Evolutionary conservation across 37 sponge, comb jelly and placozoan species (phyloP).

Genomic region (Crambe crambe): DNA sequence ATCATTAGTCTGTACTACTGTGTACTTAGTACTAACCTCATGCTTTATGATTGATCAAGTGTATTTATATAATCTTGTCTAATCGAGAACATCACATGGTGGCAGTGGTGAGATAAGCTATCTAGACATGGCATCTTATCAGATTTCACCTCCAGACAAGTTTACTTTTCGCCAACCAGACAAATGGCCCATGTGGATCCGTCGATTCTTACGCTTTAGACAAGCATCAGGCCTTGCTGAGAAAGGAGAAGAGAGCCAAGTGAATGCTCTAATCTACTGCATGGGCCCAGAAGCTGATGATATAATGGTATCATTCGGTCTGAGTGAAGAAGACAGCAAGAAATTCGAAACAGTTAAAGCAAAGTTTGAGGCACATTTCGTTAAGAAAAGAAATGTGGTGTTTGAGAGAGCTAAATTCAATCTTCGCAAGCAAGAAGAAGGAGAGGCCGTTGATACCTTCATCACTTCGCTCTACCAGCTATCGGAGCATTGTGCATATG

Average conservation of each 20-base stretch:
- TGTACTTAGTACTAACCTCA: too few species aligned
- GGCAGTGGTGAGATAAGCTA: not conserved
- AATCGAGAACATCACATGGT: not conserved
- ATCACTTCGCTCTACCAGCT: slow-evolving; percentile 37
- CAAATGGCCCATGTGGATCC: slow-evolving; percentile 59
- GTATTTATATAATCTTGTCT: too few species aligned
- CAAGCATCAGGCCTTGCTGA: slow-evolving; percentile 30
- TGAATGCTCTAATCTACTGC: slow-evolving; percentile 36
- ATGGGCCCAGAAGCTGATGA: slow-evolving; percentile 55
- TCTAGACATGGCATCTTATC: slow-evolving; percentile 11
- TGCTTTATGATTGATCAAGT: not conserved
- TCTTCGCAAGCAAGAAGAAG: slow-evolving; percentile 32
- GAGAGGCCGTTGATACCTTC: slow-evolving; percentile 45
- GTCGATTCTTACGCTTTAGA: slow-evolving; percentile 34
- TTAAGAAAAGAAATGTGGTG: slow-evolving; percentile 28
- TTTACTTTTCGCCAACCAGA: slow-evolving; percentile 44
- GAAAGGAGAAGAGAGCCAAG: slow-evolving; percentile 27
- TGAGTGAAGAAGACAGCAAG: slow-evolving; percentile 27
- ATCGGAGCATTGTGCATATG: slow-evolving; percentile 41
- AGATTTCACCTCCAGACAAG: slow-evolving; percentile 38
- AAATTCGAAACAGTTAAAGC: slow-evolving; percentile 26
- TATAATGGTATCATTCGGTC: slow-evolving; percentile 29
- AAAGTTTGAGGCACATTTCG: slow-evolving; percentile 39
- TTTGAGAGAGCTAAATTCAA: slow-evolving; percentile 30
- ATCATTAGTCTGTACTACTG: not conserved